These are phyloP conservation scores for Meliscaeva auricollis DNA, from an alignment of 2,888 invertebrate genomes.

Conservation along the genomic window DNA sequence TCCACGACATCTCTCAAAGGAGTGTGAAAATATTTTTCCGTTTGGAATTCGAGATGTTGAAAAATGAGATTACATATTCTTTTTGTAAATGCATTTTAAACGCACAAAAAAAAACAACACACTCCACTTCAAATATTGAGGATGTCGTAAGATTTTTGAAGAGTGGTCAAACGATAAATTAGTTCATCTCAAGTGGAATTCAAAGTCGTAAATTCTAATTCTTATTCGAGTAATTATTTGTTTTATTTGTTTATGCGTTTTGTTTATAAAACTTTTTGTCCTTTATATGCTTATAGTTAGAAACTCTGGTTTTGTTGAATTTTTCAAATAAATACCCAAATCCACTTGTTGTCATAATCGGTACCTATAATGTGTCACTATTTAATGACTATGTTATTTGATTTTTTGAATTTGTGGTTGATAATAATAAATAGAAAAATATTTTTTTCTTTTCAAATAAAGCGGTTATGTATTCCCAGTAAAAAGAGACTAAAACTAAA, in stretches of 20 bases:
- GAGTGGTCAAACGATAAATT: conserved; percentile 10
- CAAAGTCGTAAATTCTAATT: conserved; percentile 14
- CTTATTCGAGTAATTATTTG: background rate
- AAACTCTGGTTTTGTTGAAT: background rate
- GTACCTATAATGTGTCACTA: no score
- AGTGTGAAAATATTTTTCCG: background rate
- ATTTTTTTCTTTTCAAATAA: no score
- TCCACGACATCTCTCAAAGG: background rate
- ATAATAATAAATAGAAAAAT: no score
- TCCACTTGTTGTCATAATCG: conserved; percentile 3
- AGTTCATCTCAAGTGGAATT: conserved; percentile 11
- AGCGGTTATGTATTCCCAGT: no score
- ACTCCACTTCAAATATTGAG: background rate
- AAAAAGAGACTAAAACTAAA: no score
- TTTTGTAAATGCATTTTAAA: background rate
- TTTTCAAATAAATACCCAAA: background rate
- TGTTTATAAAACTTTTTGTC: background rate
- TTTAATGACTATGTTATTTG: no score
- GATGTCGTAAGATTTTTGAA: background rate
- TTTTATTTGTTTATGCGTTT: background rate
- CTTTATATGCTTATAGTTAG: no score
- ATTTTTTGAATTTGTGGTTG: no score
- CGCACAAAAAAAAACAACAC: background rate
- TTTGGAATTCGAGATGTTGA: background rate
- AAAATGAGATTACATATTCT: no score